Conservation (phyloP, 2,888 invertebrate genomes). For the Metallyticus violacea region DNA sequence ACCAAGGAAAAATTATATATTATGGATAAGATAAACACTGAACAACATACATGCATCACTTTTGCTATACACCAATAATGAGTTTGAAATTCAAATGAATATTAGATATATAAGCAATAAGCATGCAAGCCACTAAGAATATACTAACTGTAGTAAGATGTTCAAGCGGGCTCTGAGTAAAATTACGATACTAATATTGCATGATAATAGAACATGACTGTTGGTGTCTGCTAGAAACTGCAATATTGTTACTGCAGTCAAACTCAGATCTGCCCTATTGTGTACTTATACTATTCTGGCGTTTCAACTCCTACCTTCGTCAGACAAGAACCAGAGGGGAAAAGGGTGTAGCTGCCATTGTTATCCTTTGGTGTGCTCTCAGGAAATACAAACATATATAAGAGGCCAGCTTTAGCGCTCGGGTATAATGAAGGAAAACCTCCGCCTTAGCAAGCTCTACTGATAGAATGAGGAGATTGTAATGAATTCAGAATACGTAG, state of each 20-base stretch:
- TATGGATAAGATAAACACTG: background rate
- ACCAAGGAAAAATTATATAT: background rate
- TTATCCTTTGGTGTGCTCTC: background rate
- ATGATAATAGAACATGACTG: background rate
- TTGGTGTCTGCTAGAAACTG: background rate
- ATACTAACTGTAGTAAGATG: background rate
- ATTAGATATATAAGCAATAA: background rate
- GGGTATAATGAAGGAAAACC: no score
- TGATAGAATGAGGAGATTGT: no score
- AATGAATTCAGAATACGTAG: no score
- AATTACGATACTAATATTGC: background rate
- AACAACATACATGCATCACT: background rate
- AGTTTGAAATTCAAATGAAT: background rate
- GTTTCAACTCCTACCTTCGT: conserved; percentile 4
- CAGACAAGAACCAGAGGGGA: background rate
- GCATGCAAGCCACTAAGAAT: background rate
- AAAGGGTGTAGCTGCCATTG: background rate
- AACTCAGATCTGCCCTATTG: conserved; percentile 10
- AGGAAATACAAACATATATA: no score
- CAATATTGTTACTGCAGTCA: no score
- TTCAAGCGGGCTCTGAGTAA: background rate
- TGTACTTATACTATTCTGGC: background rate
- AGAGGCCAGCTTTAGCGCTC: no score
- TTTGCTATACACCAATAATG: background rate
- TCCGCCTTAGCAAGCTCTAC: no score